Conservation (phyloP, 2,113 vertebrate genomes). For the Choloepus hoffmanni region DNA sequence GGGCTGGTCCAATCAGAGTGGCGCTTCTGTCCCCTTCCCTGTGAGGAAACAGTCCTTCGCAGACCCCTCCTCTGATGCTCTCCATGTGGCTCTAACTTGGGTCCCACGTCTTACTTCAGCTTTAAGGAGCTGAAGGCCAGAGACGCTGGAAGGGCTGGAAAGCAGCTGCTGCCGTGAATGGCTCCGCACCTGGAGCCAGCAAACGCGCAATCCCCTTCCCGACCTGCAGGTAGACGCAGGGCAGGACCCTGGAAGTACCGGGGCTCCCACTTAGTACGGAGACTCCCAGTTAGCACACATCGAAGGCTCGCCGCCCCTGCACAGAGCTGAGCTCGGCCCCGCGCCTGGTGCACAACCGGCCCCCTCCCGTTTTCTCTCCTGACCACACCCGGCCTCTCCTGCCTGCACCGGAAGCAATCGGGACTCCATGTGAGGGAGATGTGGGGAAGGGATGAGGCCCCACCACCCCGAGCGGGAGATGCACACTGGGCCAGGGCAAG, state of each 20-base stretch:
- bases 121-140: neutral
- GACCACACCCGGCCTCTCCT: neutral
- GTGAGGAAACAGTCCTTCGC: too few species aligned
- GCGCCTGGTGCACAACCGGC: neutral
- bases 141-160: too few species aligned
- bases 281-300: too few species aligned
- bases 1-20: neutral
- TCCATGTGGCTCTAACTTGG: fast-evolving
- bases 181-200: neutral
- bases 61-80: neutral
- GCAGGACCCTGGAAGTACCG: too few species aligned
- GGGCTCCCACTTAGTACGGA: too few species aligned
- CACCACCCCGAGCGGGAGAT: neutral
- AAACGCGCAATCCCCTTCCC: fast-evolving
- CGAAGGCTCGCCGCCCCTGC: too few species aligned
- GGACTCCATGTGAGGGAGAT: neutral
- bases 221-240: too few species aligned
- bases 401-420: neutral
- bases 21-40: neutral
- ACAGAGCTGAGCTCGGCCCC: neutral
- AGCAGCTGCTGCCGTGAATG: neutral
- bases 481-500: too few species aligned
- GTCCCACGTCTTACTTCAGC: neutral
- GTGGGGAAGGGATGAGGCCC: too few species aligned
- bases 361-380: neutral